Base-by-base conservation (phyloP, 37 sponge, comb jelly and placozoan species). In the Haliclona indistincta region DNA sequence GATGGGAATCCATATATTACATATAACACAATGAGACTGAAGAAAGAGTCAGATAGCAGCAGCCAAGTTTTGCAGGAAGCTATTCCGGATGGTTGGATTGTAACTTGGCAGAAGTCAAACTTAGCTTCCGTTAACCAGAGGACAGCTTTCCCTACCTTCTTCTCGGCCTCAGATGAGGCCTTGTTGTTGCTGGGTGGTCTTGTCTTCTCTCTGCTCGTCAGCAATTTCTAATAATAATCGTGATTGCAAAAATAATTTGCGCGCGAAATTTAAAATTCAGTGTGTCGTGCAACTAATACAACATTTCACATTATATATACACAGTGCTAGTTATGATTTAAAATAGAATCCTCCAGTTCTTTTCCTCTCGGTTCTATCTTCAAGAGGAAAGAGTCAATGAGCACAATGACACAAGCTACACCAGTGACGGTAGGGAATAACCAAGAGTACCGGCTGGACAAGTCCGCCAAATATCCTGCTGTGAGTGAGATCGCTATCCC, bases 381-480 rank as follows among this genome's bases (percentile, higher is more conserved):
- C 51, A 83, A 60, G 54, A 65, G 54, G 23, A 83, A 15, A 8
- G 84, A 55, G 10, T 42, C 54, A 20, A 75, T 32, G 1, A 83
- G 43, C 64, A 45, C 44, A n/a, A 77, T 41, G 3, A 51, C 28
- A 43, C 47, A 71, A 32, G 76, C 43, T 17, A 7, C 71, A 32
- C 54, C 66, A 67, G 67, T 64, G 8, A 85, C 68, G 3, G 66
- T 26, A 2, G 74, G 56, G 38, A 40, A 85, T 22, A 85, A 47
- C 86, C 86, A 85, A 2, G 58, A 41, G 20, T 64, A 0, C 52
- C 23, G 30, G 22, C 19, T 23, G 17, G 62, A 11, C 33, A 37
- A 19, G 17, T 67, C 71, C 15, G 78, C 74, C 33, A 83, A 44
- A 37, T 83, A 75, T 0, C 76, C 79, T 71, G 56, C 64, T 17